phyloP scores from a whole-genome alignment of 2,113 vertebrate genomes.

The Ondatra zibethicus region DNA sequence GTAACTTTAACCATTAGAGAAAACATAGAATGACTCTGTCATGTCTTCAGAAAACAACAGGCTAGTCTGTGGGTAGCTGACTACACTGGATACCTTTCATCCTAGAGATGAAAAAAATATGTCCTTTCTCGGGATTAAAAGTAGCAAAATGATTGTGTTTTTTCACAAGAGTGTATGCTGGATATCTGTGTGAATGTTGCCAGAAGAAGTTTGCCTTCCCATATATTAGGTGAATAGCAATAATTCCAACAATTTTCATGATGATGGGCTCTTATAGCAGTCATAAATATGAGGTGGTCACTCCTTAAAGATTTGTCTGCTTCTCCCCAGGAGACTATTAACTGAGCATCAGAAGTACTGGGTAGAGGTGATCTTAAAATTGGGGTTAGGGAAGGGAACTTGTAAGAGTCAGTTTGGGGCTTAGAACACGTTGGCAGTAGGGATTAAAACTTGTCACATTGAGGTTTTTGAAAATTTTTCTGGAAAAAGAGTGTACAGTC shows the following conservation, averaged over 20 bases:
- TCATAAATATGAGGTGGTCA: background rate
- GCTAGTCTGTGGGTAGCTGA: background rate
- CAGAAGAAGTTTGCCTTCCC: background rate
- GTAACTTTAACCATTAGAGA: background rate
- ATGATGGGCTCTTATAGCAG: background rate
- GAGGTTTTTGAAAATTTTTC: background rate
- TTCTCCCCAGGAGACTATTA: background rate
- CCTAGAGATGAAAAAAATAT: background rate
- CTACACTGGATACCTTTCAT: background rate
- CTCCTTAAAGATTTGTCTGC: background rate
- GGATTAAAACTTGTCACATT: background rate
- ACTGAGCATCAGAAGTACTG: background rate
- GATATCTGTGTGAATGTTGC: background rate
- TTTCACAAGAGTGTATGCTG: no score
- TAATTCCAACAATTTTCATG: background rate
- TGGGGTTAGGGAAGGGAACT: background rate
- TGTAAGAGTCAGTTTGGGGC: background rate
- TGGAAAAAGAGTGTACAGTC: background rate
- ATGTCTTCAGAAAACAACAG: background rate
- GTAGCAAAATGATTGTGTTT: background rate
- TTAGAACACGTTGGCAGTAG: background rate
- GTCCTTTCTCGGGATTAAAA: background rate
- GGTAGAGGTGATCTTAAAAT: background rate
- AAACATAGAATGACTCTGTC: background rate
- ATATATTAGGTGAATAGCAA: background rate